phyloP scores from a whole-genome alignment of 2,797 vertebrate species.

The Melanotaenia trifasciata region DNA sequence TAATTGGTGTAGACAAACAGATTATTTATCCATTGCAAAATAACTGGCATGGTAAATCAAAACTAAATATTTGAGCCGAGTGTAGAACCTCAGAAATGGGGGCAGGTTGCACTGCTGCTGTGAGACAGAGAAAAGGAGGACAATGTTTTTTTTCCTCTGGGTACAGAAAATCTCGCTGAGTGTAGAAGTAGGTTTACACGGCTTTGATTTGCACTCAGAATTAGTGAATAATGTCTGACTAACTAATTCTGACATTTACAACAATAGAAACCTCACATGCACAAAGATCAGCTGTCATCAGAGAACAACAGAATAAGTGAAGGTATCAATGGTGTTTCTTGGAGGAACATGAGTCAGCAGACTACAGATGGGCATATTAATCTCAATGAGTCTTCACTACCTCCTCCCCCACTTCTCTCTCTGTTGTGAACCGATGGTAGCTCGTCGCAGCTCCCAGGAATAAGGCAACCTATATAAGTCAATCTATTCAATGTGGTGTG shows the following conservation, averaged over 20 bases:
- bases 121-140: slow-evolving; percentile 68
- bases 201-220: slow-evolving; percentile 25
- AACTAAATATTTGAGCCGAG: slow-evolving; percentile 58
- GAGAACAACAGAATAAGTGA: slow-evolving; percentile 30
- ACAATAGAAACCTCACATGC: neutral
- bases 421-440: slow-evolving; percentile 26
- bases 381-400: slow-evolving; percentile 27
- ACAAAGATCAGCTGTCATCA: slow-evolving; percentile 26
- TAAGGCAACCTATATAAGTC: slow-evolving; percentile 57
- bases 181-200: slow-evolving; percentile 38
- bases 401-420: slow-evolving; percentile 13
- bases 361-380: slow-evolving; percentile 49
- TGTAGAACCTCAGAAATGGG: slow-evolving; percentile 60
- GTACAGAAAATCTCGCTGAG: slow-evolving; percentile 31
- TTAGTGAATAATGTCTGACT: slow-evolving; percentile 27
- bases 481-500: slow-evolving; percentile 46
- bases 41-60: slow-evolving; percentile 33
- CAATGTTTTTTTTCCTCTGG: slow-evolving; percentile 39
- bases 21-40: slow-evolving; percentile 28
- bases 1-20: slow-evolving; percentile 9
- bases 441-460: slow-evolving; percentile 25
- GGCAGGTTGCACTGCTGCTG: slow-evolving; percentile 56
- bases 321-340: slow-evolving; percentile 26
- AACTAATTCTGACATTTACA: slow-evolving; percentile 32
- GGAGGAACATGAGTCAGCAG: slow-evolving; percentile 60